Conservation (phyloP, 2,797 vertebrate species). For the Lagodon rhomboides region DNA sequence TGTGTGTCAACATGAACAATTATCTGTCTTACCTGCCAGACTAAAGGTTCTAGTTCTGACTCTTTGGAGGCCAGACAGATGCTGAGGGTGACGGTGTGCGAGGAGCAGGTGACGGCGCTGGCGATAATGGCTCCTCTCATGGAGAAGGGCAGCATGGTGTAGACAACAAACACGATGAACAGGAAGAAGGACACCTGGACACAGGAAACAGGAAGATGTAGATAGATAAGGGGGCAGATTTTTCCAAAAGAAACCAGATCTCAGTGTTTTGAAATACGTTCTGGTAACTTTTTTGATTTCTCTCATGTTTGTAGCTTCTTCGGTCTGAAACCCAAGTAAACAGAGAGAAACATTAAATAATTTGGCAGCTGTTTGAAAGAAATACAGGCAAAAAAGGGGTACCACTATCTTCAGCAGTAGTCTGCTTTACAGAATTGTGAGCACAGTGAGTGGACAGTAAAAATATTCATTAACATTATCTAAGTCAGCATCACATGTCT, state of each 20-base stretch:
- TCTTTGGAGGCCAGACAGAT: conserved; percentile 88
- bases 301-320: not conserved
- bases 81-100: conserved; percentile 95
- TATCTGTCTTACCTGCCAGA: conserved; percentile 92
- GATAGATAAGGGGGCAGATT: not conserved
- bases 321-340: not conserved
- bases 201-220: not conserved
- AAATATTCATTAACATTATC: not conserved
- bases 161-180: conserved; percentile 97
- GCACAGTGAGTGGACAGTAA: not conserved
- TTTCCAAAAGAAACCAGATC: not conserved
- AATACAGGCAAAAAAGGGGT: not conserved
- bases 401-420: too few relatives aligned
- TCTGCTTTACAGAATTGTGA: not conserved
- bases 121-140: conserved; percentile 95
- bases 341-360: not conserved
- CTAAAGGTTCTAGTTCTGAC: conserved; percentile 88
- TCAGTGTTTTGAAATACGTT: not conserved
- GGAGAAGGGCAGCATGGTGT: conserved; percentile 99
- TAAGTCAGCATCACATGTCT: not conserved
- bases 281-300: not conserved
- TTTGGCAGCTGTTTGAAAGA: conserved; percentile 3
- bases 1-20: not conserved
- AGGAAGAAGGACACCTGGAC: conserved; percentile 96
- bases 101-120: conserved; percentile 92